Base-by-base conservation (phyloP, 1,140 invertebrate species). In the Macrosteles quadrilineatus region DNA sequence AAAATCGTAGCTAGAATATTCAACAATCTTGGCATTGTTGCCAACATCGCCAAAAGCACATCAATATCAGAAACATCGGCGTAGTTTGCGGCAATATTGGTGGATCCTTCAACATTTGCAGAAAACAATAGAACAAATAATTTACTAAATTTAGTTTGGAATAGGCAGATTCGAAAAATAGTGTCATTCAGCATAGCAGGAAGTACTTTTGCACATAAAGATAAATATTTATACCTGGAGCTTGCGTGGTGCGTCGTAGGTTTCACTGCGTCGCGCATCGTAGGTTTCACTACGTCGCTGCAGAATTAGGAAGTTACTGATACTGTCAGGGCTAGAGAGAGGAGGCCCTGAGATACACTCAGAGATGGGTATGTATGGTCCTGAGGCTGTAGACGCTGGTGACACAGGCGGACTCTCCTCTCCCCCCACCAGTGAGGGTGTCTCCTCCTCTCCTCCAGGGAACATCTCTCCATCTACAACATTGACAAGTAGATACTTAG, bases 301-400 rank as follows among this genome's bases (percentile, higher is more conserved):
- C 4, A 68, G 36, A 31, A 45, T 57, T n/a, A 73, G 31, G 36
- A 73, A 71, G 29, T 64, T 45, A 27, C 53, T 71, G 1, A 73
- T 31, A 27, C 70, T 70, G 29, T 69, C 70, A 0, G 71, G 70
- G 40, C 68, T 74, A 31, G 73, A 68, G 45, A 85, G 80, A 11
- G 88, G 86, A 70, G 85, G 87, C 50, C 95, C 96, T 66, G 94
- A 94, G 72, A 93, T 91, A 79, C 95, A 97, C 80, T 96, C 93
- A 68, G 92, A 95, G 73, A 93, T 90, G 27, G 90, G 87, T 81
- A 93, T 93, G 75, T 93, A 94, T 0, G 90, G 90, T 2, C 88
- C 88, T 1, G 88, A 87, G 30, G 85, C 84, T 27, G 83, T 85
- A 72, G 85, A 86, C 17, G 82, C 80, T 1, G 84, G 84, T 25